Conservation (phyloP, 2,113 vertebrate genomes). For the Colinus virginianus region DNA sequence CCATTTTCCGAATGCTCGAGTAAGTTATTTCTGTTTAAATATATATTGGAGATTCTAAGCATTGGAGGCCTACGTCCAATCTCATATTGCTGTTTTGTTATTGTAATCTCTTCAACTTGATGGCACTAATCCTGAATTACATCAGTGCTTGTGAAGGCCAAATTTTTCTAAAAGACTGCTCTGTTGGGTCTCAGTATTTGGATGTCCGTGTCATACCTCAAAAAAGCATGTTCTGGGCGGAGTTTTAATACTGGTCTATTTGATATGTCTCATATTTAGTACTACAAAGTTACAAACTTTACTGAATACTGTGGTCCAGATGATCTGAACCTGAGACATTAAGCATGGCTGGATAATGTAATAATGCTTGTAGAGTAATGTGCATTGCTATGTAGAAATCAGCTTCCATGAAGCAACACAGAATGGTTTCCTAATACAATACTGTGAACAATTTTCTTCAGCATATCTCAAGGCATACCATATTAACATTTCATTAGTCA, state of each 20-base stretch:
- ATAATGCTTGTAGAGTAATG: neutral
- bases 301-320: neutral
- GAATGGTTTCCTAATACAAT: neutral
- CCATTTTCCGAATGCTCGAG: constrained; percentile 34
- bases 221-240: neutral
- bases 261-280: neutral
- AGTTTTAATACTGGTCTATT: neutral
- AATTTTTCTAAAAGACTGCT: constrained; percentile 27
- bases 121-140: constrained; percentile 53
- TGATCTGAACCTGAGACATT: neutral
- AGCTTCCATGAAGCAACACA: neutral
- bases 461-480: neutral
- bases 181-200: neutral
- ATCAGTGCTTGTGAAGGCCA: constrained; percentile 26
- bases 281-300: neutral
- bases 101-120: constrained; percentile 12
- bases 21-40: constrained; percentile 36
- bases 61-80: constrained; percentile 11
- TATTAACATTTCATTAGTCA: neutral
- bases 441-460: neutral
- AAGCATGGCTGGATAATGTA: neutral
- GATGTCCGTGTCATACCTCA: neutral
- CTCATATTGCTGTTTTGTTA: constrained; percentile 41
- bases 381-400: neutral
- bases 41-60: constrained; percentile 22